A percentile compares a stretch with the other conserved stretches of the same genome.
Evolutionary conservation across 2,113 vertebrate species (phyloP).

Genomic region (Dendropsophus ebraccatus): DNA sequence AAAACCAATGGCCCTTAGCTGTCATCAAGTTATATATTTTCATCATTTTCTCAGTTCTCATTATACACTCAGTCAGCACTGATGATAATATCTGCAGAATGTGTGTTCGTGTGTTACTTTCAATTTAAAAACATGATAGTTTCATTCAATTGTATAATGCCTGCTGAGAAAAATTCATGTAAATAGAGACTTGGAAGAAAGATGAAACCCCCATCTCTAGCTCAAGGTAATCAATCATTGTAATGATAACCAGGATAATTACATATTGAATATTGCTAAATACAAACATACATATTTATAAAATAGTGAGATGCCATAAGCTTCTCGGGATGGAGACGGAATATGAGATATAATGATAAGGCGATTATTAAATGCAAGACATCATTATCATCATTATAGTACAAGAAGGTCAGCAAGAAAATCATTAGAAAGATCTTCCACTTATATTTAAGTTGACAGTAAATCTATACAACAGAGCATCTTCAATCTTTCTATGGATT

Average conservation of each 20-base stretch:
- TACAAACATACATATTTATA: background rate
- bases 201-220: background rate
- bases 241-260: background rate
- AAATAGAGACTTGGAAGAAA: conserved; percentile 27
- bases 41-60: conserved; percentile 48
- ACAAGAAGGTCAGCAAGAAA: background rate
- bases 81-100: conserved; percentile 49
- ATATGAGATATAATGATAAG: background rate
- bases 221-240: background rate
- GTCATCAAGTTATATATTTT: conserved; percentile 47
- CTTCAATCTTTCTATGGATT: conserved; percentile 12
- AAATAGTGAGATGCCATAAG: background rate
- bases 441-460: conserved; percentile 16
- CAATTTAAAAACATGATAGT: conserved; percentile 51
- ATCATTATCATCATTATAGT: background rate
- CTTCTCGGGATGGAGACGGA: background rate
- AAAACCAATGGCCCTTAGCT: conserved; percentile 47
- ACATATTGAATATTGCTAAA: background rate
- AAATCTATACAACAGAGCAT: background rate
- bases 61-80: conserved; percentile 46
- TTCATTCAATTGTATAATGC: conserved; percentile 38
- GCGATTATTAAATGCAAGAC: background rate
- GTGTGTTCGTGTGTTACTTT: conserved; percentile 40
- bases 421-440: background rate
- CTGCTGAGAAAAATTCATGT: conserved; percentile 38